Conservation (phyloP, 2,113 vertebrate species). For the Grantiella picta region DNA sequence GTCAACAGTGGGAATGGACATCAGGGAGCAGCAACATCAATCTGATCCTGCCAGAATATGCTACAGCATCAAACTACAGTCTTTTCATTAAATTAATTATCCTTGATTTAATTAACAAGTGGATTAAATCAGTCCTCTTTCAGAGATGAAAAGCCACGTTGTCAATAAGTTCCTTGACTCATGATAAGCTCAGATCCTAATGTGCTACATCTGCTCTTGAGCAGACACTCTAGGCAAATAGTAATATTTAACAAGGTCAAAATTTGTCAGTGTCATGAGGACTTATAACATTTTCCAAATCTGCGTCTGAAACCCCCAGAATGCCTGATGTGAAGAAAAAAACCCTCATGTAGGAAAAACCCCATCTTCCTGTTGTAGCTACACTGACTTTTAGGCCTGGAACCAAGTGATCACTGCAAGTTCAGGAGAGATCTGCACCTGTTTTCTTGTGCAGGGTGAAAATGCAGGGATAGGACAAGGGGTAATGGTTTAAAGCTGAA, state of each 20-base stretch:
- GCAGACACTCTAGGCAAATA: neutral
- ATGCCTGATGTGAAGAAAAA: neutral
- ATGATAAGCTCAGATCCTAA: neutral
- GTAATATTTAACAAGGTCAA: neutral
- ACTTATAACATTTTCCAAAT: neutral
- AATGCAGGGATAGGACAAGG: neutral
- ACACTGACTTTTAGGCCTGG: neutral
- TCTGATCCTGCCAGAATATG: neutral
- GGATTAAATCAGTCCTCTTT: neutral
- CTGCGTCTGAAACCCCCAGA: neutral
- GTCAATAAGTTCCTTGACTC: neutral
- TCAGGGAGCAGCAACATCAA: neutral
- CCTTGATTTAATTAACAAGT: slow-evolving; percentile 8
- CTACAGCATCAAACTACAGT: neutral
- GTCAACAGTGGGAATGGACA: neutral
- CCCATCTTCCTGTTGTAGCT: neutral
- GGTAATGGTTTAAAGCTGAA: neutral
- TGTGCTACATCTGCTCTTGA: neutral
- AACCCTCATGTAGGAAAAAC: neutral
- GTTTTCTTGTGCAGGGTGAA: neutral
- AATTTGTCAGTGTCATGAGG: neutral
- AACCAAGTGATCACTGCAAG: neutral
- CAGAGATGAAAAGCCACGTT: neutral
- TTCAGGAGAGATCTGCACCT: neutral
- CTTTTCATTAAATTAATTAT: slow-evolving; percentile 12